A percentile compares a stretch with the other conserved stretches of the same genome.
Conservation (phyloP, 1,140 invertebrate species). For the Scaptomyza montana region DNA sequence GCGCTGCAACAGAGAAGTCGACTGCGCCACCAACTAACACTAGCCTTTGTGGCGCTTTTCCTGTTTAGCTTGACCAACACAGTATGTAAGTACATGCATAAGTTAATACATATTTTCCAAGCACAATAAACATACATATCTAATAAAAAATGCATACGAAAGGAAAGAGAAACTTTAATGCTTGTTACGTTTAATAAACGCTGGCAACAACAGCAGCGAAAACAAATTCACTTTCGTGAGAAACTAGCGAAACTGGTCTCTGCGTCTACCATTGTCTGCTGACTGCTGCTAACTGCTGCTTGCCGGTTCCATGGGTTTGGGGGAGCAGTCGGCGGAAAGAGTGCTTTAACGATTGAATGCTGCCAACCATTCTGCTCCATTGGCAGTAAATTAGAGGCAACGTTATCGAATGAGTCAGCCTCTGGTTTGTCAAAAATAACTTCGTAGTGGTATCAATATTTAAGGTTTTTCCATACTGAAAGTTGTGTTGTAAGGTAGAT, state of each 20-base stretch:
- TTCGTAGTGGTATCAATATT: constrained; percentile 27
- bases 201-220: constrained; percentile 37
- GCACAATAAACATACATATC: not conserved
- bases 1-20: constrained; percentile 11
- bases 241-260: constrained; percentile 79
- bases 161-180: constrained; percentile 69
- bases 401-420: constrained; percentile 55
- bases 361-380: not conserved
- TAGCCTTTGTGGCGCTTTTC: constrained; percentile 48
- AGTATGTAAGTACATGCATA: constrained; percentile 46
- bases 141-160: constrained; percentile 31
- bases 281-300: not conserved
- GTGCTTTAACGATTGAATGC: not conserved
- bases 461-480: constrained; percentile 17
- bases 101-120: not conserved
- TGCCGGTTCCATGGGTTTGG: constrained; percentile 14
- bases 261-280: constrained; percentile 20
- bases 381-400: constrained; percentile 17
- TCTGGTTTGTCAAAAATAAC: constrained; percentile 26
- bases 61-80: constrained; percentile 29
- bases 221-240: constrained; percentile 80
- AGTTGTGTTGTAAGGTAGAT: not conserved
- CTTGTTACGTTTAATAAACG: constrained; percentile 50
- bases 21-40: constrained; percentile 19
- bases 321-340: constrained; percentile 2